Evolutionary conservation across 2,888 invertebrate species (phyloP), one percentile per base, ranked within the genome.

Genomic region (Caenorhabditis imperialis): DNA sequence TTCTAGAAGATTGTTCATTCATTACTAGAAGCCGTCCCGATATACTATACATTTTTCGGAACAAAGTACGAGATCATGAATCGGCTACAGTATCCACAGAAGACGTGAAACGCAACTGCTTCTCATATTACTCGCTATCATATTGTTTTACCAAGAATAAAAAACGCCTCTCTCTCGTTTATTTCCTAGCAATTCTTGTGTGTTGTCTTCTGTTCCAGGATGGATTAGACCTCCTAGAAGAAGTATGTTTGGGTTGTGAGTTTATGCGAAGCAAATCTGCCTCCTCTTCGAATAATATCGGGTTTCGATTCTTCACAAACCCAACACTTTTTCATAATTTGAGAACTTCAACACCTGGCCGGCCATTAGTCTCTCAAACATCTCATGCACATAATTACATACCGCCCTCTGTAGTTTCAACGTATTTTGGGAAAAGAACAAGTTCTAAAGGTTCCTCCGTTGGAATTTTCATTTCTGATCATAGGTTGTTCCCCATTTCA

Each of bases 261-360:
- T 55, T 55, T 55, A 55, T 44, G 27, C 27, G 55, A 48, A 33
- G 30, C 33, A 22, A 12, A 18, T 12, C 35, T 50, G 35, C 7
- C 30, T 27, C 27, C 35, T 53, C 23, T 45, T 16, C 42, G 18
- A 18, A 20, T 55, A 65, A 67, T 67, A 67, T 67, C 67, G 67
- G 67, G 67, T 67, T 67, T 67, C 63, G 53, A 54, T 63, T 42
- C 10, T 44, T 25, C 22, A 16, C 8, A 50, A 20, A 55, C 30
- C 51, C 42, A 30, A 44, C 55, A 20, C 14, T 48, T 57, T 67
- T 67, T 58, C 57, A 65, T 55, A 65, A 54, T 65, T 65, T 51
- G 50, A 57, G 65, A 63, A 65, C 54, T 67, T 67, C 54, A 58
- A 57, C 67, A 67, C 67, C 67, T 67, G 67, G 33, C 37, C 18